These are phyloP conservation scores for Ceyx margarethae DNA, from an alignment of 2,113 vertebrate species.

Conservation along the genomic window DNA sequence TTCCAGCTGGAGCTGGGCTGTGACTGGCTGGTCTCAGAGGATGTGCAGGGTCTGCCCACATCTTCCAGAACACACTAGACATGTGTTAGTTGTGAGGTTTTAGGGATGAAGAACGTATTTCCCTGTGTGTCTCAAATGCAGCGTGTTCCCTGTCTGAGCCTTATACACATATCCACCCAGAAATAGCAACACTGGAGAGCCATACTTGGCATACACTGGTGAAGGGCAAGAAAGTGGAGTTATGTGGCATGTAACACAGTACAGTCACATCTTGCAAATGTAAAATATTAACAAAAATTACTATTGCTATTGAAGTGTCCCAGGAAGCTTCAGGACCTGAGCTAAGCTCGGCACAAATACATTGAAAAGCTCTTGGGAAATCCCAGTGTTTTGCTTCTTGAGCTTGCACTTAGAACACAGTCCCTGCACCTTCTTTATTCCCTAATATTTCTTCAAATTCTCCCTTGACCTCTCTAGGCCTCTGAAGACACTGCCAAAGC, in stretches of 20 bases:
- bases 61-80: neutral
- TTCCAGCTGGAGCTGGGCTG: neutral
- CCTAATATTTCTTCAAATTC: neutral
- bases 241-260: neutral
- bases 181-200: neutral
- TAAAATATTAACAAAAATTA: neutral
- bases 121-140: neutral
- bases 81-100: neutral
- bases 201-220: neutral
- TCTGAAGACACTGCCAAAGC: constrained; percentile 22
- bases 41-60: rapidly evolving
- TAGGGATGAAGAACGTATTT: neutral
- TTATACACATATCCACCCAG: neutral
- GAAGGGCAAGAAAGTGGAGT: rapidly evolving
- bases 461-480: constrained; percentile 62
- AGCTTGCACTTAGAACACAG: neutral
- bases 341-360: neutral
- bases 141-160: neutral
- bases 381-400: neutral
- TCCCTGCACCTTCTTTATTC: neutral
- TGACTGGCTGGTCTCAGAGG: neutral
- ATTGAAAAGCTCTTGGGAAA: neutral
- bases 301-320: neutral
- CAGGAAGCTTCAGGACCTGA: neutral
- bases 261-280: neutral